Base-by-base conservation (phyloP, 92 coral and sea anemone genomes). In the Desmophyllum pertusum region DNA sequence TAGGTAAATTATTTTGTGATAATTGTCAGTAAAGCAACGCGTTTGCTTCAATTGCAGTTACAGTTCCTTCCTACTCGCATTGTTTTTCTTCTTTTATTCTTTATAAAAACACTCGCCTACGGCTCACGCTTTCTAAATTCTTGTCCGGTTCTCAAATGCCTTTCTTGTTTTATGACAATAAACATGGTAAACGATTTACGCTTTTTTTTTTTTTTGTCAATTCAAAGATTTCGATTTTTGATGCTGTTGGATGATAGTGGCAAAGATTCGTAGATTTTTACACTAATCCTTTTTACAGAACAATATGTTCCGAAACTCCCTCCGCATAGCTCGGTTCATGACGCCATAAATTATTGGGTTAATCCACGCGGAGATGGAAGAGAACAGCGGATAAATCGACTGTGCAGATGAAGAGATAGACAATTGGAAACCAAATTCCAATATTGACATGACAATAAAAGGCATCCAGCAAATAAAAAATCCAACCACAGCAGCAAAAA, bases 281-380 rank as follows among this genome's bases (percentile, higher is more conserved):
- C 11, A n/a, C 13, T 27, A 59, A 59, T 25, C 35, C 65, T 59
- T 59, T 25, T 27, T 59, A 25, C 65, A 59, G 13, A 59, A 59
- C 33, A 59, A 10, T 59, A 59, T 59, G 11, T 59, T 59, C 5
- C 13, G 21, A 59, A 68, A 68, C 45, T 68, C 73, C n/a, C 31
- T 68, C n/a, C 73, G 40, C 45, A 68, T 68, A 21, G 73, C 73
- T 31, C 73, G 23, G 25, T 68, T 68, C 73, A 68, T 68, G 73
- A 68, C 42, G 11, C 73, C 73, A 68, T 68, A 68, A 33, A 68
- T 68, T 35, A 68, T 10, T 8, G 73, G 73, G 11, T 68, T 68
- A 68, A 35, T 39, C 73, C 73, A 68, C n/a, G 45, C 40, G 10
- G 41, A 33, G 73, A 21, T 15, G 10, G 73, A 68, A 31, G n/a